phyloP scores from a whole-genome alignment of 2,113 vertebrate species.

The Rhea pennata region DNA sequence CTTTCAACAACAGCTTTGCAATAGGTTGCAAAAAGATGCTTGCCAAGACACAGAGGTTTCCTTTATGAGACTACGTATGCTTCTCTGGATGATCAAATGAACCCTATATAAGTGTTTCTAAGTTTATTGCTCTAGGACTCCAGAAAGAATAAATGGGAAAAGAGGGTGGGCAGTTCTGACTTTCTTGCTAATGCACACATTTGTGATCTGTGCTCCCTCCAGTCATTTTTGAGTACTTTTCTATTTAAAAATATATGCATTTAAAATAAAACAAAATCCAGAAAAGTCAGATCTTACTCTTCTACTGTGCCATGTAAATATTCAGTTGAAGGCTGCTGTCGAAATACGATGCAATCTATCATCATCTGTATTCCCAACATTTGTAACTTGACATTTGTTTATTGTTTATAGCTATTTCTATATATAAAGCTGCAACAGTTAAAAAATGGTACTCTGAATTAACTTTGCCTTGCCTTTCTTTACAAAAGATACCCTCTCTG shows the following conservation, averaged over 20 bases:
- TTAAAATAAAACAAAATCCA: neutral
- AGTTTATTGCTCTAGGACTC: neutral
- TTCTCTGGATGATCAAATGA: neutral
- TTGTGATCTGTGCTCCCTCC: neutral
- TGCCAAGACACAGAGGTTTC: neutral
- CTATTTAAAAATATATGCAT: neutral
- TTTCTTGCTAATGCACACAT: neutral
- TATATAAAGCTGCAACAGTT: neutral
- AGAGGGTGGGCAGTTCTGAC: neutral
- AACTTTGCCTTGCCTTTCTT: neutral
- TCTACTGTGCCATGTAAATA: neutral
- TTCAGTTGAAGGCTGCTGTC: neutral
- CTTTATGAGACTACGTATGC: neutral
- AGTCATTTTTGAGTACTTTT: neutral
- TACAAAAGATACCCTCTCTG: neutral
- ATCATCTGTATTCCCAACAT: neutral
- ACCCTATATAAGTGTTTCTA: neutral
- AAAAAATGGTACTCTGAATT: neutral
- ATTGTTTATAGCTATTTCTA: neutral
- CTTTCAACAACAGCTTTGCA: conserved; percentile 28
- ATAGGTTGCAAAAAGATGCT: neutral
- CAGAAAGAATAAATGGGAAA: neutral
- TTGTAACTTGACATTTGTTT: neutral
- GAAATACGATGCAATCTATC: neutral
- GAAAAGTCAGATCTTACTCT: neutral